Evolutionary conservation across 2,888 invertebrate genomes (phyloP).

Genomic region (Drosophila nigricruria): DNA sequence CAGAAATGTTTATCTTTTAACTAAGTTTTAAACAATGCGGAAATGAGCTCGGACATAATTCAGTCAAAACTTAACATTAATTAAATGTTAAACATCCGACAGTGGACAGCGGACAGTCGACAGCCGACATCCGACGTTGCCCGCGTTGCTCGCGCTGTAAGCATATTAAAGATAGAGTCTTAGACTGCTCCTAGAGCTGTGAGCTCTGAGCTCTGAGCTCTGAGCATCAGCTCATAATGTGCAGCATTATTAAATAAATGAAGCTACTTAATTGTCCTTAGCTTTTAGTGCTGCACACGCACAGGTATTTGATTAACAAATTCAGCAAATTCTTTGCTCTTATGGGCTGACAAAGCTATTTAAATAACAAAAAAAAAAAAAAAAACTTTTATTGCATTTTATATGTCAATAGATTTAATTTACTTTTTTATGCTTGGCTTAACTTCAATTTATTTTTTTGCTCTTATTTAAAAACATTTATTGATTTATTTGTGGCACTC

Average conservation of each 20-base stretch:
- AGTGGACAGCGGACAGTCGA: not conserved
- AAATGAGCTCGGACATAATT: not conserved
- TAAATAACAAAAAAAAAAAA: not conserved
- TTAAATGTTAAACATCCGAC: slow-evolving; percentile 1
- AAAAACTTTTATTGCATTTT: too few relatives aligned
- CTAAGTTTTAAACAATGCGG: not conserved
- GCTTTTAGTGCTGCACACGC: not conserved
- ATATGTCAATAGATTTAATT: not conserved
- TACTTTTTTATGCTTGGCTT: not conserved
- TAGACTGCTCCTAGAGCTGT: not conserved
- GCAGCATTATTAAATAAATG: not conserved
- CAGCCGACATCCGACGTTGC: not conserved
- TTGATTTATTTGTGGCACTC: not conserved
- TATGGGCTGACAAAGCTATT: not conserved
- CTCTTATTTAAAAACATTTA: not conserved
- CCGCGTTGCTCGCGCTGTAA: not conserved
- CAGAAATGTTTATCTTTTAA: not conserved
- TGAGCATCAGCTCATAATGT: not conserved
- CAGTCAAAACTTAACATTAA: not conserved
- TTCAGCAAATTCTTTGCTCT: not conserved
- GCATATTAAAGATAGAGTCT: not conserved
- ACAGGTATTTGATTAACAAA: slow-evolving; percentile 2
- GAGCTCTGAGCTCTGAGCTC: too few relatives aligned
- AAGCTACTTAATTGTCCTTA: not conserved
- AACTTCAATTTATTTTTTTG: not conserved